A percentile compares a stretch with the other conserved stretches of the same genome.
phyloP scores from a whole-genome alignment of 2,888 invertebrate species.

The Agapostemon virescens region DNA sequence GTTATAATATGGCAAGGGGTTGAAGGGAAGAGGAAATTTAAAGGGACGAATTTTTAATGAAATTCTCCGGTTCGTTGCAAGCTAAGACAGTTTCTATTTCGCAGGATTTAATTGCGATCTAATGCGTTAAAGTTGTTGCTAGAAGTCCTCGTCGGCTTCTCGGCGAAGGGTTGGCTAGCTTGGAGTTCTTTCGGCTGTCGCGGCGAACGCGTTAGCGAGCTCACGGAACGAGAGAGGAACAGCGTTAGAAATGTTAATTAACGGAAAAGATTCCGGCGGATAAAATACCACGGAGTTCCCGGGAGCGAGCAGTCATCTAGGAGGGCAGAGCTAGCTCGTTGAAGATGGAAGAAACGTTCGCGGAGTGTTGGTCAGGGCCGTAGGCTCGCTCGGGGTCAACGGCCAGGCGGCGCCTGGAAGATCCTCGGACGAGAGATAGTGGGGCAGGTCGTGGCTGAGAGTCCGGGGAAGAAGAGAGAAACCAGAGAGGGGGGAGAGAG shows the following conservation, averaged over 20 bases:
- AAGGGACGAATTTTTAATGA: too few species aligned
- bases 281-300: constrained; percentile 35
- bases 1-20: too few species aligned
- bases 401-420: constrained; percentile 79
- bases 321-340: constrained; percentile 14
- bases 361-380: constrained; percentile 70
- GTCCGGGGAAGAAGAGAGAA: constrained; percentile 47
- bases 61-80: too few species aligned
- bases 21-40: too few species aligned
- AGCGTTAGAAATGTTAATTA: constrained; percentile 44
- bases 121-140: too few species aligned
- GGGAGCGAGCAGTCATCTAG: constrained; percentile 12
- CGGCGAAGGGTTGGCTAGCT: too few species aligned
- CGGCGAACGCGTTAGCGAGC: not conserved
- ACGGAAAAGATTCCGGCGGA: constrained; percentile 36
- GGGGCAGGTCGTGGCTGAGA: constrained; percentile 77
- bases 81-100: too few species aligned
- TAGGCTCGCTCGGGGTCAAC: constrained; percentile 74
- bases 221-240: not conserved
- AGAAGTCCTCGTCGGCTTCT: too few species aligned
- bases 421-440: constrained; percentile 74
- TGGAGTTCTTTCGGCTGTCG: not conserved
- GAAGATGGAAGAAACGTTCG: constrained; percentile 47
- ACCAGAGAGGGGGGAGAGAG: constrained; percentile 27
- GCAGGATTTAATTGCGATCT: too few species aligned